phyloP scores from a whole-genome alignment of 2,113 vertebrate species.

The Miniopterus natalensis region DNA sequence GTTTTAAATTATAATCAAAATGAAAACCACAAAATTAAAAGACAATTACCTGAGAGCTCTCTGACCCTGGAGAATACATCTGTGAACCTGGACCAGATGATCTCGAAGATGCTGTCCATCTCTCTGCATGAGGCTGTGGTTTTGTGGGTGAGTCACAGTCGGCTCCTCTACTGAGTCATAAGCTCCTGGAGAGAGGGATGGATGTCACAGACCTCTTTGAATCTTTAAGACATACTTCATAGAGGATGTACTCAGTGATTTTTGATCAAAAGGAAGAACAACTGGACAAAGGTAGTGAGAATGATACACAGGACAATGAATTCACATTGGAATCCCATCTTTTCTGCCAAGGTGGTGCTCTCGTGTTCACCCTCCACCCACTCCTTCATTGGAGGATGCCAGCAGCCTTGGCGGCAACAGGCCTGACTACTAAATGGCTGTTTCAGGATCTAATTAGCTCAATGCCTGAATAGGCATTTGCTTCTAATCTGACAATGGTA shows the following conservation, averaged over 20 bases:
- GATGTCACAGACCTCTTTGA: neutral
- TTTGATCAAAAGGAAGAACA: neutral
- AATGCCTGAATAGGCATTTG: neutral
- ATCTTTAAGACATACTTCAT: neutral
- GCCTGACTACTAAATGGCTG: neutral
- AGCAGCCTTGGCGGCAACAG: neutral
- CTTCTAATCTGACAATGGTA: neutral
- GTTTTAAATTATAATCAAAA: constrained; percentile 43
- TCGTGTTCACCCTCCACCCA: neutral
- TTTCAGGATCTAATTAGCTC: constrained; percentile 23
- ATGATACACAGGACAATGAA: neutral
- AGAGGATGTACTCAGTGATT: neutral
- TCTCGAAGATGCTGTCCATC: neutral
- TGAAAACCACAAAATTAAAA: constrained; percentile 67
- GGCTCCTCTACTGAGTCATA: neutral
- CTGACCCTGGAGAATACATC: neutral
- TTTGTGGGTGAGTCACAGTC: neutral
- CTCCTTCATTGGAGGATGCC: neutral
- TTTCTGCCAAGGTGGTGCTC: neutral
- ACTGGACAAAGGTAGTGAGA: neutral
- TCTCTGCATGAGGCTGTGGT: neutral
- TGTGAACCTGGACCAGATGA: neutral
- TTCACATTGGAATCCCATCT: neutral
- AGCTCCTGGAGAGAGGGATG: neutral
- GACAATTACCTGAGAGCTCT: neutral